phyloP scores from a whole-genome alignment of 2,888 invertebrate species.

The Limnephilus marmoratus region DNA sequence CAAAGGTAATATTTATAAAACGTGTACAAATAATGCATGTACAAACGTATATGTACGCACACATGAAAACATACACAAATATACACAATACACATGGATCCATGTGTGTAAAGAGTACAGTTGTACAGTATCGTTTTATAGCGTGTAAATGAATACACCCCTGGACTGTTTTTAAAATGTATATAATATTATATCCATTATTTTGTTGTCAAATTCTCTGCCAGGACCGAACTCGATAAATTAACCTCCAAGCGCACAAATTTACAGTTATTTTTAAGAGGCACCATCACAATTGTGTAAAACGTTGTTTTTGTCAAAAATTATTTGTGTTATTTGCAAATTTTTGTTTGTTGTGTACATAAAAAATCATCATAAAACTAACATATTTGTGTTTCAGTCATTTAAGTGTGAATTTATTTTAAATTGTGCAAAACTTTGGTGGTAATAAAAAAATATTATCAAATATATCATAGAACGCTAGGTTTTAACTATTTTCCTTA shows the following conservation, averaged over 20 bases:
- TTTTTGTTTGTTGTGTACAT: background rate
- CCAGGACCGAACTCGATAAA: conserved; percentile 25
- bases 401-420: background rate
- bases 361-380: background rate
- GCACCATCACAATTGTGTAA: background rate
- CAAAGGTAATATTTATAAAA: conserved; percentile 3
- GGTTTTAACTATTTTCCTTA: conserved; percentile 51
- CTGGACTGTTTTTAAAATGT: conserved; percentile 39
- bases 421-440: conserved; percentile 34
- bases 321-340: background rate
- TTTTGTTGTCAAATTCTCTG: conserved; percentile 27
- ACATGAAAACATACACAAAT: conserved; percentile 39
- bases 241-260: background rate
- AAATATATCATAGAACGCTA: conserved; percentile 51
- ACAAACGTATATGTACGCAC: conserved; percentile 39
- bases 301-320: background rate
- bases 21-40: conserved; percentile 2
- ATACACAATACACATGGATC: conserved; percentile 13
- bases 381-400: background rate
- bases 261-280: background rate
- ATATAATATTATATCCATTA: conserved; percentile 22
- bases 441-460: conserved; percentile 36
- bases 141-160: conserved; percentile 11
- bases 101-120: conserved; percentile 22
- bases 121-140: conserved; percentile 19